Percentiles rank a stretch among this genome's conserved stretches.
These are phyloP conservation scores for Sciurus vulgaris DNA, from an alignment of 2,797 vertebrate genomes.

Conservation along the genomic window DNA sequence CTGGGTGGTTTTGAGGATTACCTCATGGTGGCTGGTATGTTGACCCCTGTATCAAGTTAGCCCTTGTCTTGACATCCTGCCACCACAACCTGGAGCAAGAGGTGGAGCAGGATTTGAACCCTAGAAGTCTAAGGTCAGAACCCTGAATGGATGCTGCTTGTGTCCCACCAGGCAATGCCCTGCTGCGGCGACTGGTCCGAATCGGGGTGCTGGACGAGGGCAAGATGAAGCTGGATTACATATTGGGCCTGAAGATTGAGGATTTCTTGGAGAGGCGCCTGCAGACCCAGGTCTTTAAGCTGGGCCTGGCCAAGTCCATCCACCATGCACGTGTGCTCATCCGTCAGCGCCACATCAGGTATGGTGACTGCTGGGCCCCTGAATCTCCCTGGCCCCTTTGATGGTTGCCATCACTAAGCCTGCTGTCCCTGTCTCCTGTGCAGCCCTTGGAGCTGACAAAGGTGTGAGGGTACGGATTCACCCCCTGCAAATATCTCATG, in stretches of 20 bases:
- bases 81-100: background rate
- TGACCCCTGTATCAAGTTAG: background rate
- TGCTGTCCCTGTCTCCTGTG: conserved; percentile 72
- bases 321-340: conserved; percentile 97
- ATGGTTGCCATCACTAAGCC: conserved; percentile 23
- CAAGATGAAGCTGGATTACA: conserved; percentile 99
- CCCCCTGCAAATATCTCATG: background rate
- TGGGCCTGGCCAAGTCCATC: conserved; percentile 96
- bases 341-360: conserved; percentile 98
- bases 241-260: conserved; percentile 96
- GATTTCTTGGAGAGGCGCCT: conserved; percentile 97
- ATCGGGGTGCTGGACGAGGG: conserved; percentile 96
- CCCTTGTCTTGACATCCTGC: background rate
- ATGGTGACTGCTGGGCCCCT: conserved; percentile 73
- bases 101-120: background rate
- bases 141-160: rapidly evolving
- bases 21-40: rapidly evolving
- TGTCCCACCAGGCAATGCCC: conserved; percentile 91
- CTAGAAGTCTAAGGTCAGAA: too few species aligned
- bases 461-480: conserved; percentile 52
- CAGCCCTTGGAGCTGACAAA: conserved; percentile 68
- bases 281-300: conserved; percentile 97
- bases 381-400: background rate
- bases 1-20: background rate
- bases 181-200: conserved; percentile 95